Evolutionary conservation across 2,888 invertebrate species (phyloP).

Genomic region (Germaria angustata): DNA sequence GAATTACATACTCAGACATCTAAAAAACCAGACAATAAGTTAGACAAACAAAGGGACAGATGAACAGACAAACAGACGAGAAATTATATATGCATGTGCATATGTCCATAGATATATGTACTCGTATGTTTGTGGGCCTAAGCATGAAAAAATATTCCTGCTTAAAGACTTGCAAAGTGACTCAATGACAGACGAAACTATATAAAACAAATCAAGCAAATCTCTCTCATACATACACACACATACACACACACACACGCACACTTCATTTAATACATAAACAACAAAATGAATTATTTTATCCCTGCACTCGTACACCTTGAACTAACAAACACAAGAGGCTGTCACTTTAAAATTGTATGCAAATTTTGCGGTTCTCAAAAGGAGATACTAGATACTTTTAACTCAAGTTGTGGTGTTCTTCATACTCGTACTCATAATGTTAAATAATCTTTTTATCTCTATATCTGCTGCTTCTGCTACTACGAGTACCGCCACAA

Average conservation of each 20-base stretch:
- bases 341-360: constrained; percentile 64
- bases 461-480: background rate
- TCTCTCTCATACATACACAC: background rate
- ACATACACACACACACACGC: background rate
- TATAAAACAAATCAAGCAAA: constrained; percentile 45
- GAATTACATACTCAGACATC: constrained; percentile 56
- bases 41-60: constrained; percentile 34
- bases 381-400: constrained; percentile 44
- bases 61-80: background rate
- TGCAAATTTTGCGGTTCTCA: constrained; percentile 60
- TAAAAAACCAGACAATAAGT: constrained; percentile 42
- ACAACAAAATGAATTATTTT: constrained; percentile 40
- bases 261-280: background rate
- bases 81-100: background rate
- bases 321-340: constrained; percentile 56
- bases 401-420: constrained; percentile 59
- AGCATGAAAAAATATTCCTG: constrained; percentile 17
- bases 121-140: background rate
- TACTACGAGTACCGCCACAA: background rate
- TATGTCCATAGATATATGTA: no score
- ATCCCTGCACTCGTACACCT: constrained; percentile 53
- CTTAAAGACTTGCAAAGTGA: constrained; percentile 14
- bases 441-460: constrained; percentile 25
- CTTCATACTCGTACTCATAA: constrained; percentile 18
- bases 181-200: constrained; percentile 41